A percentile compares a stretch with the other conserved stretches of the same genome.
phyloP scores from a whole-genome alignment of 1,140 invertebrate species.

The Condylostylus longicornis region DNA sequence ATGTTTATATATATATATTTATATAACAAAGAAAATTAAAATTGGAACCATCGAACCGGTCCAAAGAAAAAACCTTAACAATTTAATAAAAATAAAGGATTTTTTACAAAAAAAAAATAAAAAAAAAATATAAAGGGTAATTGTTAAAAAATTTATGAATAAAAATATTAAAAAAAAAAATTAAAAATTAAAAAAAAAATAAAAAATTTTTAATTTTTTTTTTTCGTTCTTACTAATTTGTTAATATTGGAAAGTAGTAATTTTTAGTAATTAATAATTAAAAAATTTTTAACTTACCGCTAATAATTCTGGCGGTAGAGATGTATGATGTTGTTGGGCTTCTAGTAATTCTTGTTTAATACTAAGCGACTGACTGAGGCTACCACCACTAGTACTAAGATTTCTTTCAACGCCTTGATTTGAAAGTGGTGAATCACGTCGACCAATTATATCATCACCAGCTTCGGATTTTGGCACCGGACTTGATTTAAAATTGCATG shows the following conservation, averaged over 20 bases:
- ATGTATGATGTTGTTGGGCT: constrained; percentile 26
- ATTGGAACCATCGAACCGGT: constrained; percentile 33
- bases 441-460: no score
- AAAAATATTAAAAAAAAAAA: constrained; percentile 8
- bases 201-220: background rate
- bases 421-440: constrained; percentile 35
- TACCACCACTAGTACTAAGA: constrained; percentile 27
- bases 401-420: constrained; percentile 23
- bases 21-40: constrained; percentile 8
- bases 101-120: background rate
- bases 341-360: constrained; percentile 47
- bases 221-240: no score
- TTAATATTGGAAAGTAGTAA: no score
- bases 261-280: background rate
- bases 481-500: constrained; percentile 46
- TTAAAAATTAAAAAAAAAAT: background rate
- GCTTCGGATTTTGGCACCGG: constrained; percentile 46
- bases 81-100: constrained; percentile 6
- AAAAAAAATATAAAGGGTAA: constrained; percentile 13
- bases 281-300: constrained; percentile 31
- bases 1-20: no score
- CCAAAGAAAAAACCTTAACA: constrained; percentile 35
- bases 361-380: constrained; percentile 38
- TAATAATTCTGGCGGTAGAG: constrained; percentile 26
- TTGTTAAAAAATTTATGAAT: constrained; percentile 1